Evolutionary conservation across 2,797 vertebrate genomes (phyloP).

Genomic region (Gephyroberyx darwinii): DNA sequence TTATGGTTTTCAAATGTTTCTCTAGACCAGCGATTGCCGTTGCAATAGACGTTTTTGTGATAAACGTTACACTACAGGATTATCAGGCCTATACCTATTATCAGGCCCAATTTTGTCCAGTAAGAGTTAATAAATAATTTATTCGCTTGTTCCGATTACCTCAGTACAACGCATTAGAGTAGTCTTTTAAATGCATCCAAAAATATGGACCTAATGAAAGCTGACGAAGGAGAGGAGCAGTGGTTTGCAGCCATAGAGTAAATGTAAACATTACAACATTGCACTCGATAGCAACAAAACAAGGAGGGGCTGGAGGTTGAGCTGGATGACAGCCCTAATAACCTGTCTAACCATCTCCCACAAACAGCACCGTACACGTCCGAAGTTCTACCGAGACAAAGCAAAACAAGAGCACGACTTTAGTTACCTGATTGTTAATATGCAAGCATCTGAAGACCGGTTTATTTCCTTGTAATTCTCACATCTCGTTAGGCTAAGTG

Average conservation of each 20-base stretch:
- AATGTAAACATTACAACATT: constrained; percentile 85
- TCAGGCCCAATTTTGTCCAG: constrained; percentile 49
- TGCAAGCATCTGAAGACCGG: constrained; percentile 78
- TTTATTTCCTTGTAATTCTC: constrained; percentile 76
- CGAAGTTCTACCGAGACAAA: constrained; percentile 31
- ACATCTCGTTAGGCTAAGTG: constrained; percentile 83
- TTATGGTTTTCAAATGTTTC: background rate
- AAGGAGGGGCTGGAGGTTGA: constrained; percentile 83
- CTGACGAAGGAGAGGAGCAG: constrained; percentile 24
- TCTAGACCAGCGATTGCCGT: constrained; percentile 4
- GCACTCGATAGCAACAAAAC: constrained; percentile 77
- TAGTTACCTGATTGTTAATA: constrained; percentile 85
- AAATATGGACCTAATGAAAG: constrained; percentile 15
- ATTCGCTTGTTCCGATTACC: constrained; percentile 27
- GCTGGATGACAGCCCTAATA: constrained; percentile 72
- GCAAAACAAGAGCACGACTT: constrained; percentile 36
- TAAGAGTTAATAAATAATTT: constrained; percentile 51
- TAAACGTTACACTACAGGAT: constrained; percentile 20
- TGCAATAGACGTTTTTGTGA: background rate
- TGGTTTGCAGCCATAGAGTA: constrained; percentile 56
- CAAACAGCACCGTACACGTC: constrained; percentile 43
- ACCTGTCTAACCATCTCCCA: constrained; percentile 50
- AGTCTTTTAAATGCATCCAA: constrained; percentile 7
- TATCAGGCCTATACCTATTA: constrained; percentile 8
- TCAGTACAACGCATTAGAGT: background rate